Conservation (phyloP, 2,113 vertebrate genomes). For the Ailurus styani region DNA sequence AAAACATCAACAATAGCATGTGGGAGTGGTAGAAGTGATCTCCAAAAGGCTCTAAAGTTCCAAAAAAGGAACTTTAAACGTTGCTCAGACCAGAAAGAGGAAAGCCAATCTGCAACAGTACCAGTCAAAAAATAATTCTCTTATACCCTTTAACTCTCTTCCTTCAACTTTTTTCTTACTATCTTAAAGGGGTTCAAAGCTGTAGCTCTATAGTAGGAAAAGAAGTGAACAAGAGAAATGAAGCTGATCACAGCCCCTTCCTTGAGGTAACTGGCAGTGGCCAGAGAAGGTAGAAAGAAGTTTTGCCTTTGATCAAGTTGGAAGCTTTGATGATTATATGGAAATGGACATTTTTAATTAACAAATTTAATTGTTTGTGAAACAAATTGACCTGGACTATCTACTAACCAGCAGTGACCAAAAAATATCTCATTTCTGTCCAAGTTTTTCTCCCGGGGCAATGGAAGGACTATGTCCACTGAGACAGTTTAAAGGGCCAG, state of each 20-base stretch:
- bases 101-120: background rate
- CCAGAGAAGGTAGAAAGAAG: background rate
- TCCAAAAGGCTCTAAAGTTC: background rate
- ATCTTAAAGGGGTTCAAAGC: background rate
- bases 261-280: background rate
- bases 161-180: background rate
- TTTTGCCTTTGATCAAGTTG: background rate
- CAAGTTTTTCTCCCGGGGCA: background rate
- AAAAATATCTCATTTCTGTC: background rate
- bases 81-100: background rate
- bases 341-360: background rate
- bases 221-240: background rate
- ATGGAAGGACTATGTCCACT: background rate
- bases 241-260: background rate
- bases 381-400: background rate
- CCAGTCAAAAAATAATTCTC: background rate
- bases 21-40: background rate
- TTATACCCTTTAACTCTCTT: background rate
- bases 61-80: background rate
- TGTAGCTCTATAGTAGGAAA: background rate
- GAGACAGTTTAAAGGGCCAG: background rate
- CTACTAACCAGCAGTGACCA: background rate
- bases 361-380: constrained; percentile 15
- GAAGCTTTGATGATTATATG: background rate
- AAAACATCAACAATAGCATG: background rate